These are phyloP conservation scores for Microtus montanus DNA, from an alignment of 2,113 vertebrate genomes.

Conservation along the genomic window DNA sequence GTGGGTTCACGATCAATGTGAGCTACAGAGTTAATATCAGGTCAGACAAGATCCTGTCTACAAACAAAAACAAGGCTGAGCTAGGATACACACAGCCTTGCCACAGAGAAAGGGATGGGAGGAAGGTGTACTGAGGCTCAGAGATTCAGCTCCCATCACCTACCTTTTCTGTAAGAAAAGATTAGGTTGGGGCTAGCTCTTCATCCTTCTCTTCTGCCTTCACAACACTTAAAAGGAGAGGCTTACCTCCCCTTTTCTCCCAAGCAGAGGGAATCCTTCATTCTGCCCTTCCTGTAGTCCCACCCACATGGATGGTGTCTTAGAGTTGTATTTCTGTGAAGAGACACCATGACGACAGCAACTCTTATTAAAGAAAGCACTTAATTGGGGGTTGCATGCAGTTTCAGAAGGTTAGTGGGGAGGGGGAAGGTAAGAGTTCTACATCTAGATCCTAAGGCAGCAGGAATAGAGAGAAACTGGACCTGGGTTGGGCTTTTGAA, in stretches of 20 bases:
- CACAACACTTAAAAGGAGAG: neutral
- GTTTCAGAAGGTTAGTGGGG: neutral
- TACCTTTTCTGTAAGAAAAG: neutral
- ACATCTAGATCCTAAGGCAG: neutral
- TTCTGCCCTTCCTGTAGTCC: neutral
- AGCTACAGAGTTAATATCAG: neutral
- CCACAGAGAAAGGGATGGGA: neutral
- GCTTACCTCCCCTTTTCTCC: neutral
- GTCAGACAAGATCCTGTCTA: neutral
- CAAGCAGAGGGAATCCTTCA: too few species aligned
- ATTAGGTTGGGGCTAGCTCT: neutral
- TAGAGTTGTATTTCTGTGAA: too few species aligned
- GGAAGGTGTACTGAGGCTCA: neutral
- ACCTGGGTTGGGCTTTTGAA: neutral
- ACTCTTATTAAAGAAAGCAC: neutral
- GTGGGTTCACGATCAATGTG: neutral
- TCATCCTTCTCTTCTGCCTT: too few species aligned
- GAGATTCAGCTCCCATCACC: neutral
- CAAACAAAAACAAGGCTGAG: neutral
- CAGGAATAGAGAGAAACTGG: neutral
- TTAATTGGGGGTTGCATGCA: neutral
- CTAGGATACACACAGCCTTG: accelerated
- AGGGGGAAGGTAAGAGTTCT: neutral
- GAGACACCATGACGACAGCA: neutral
- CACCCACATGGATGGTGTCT: neutral